These are phyloP conservation scores for Mormyrus proboscirostris DNA, from an alignment of 2,797 vertebrate genomes.

Conservation along the genomic window DNA sequence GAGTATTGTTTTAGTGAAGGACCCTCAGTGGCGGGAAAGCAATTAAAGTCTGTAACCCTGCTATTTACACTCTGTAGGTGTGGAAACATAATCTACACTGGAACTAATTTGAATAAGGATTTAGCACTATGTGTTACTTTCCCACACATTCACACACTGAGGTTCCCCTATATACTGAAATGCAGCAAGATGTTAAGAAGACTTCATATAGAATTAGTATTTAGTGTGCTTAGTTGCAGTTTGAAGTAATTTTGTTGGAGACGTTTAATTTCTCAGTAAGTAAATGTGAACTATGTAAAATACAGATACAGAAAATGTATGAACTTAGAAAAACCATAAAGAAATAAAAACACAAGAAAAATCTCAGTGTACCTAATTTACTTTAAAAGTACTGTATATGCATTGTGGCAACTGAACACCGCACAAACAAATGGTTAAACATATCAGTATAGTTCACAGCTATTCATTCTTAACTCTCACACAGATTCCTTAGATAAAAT, in stretches of 20 bases:
- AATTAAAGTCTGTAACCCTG: constrained; percentile 32
- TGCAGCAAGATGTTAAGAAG: background rate
- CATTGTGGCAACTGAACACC: background rate
- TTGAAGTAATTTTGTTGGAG: background rate
- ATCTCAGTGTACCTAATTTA: background rate
- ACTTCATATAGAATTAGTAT: background rate
- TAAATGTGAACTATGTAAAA: background rate
- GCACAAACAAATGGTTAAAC: background rate
- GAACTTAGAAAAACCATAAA: background rate
- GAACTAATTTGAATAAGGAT: constrained; percentile 38
- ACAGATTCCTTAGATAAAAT: background rate
- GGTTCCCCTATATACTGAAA: background rate
- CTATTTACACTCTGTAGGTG: constrained; percentile 44
- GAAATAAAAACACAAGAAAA: background rate
- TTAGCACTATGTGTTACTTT: constrained; percentile 17
- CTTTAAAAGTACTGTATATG: background rate
- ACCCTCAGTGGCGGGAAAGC: constrained; percentile 37
- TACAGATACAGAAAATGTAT: background rate
- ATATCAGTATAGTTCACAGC: background rate
- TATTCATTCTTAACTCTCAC: background rate
- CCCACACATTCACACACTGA: constrained; percentile 13
- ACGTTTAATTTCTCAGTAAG: background rate
- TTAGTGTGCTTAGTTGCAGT: background rate
- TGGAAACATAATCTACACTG: constrained; percentile 50
- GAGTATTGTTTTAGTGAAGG: constrained; percentile 37